These are phyloP conservation scores for Cottoperca gobio DNA, from an alignment of 2,797 vertebrate genomes.

Conservation along the genomic window DNA sequence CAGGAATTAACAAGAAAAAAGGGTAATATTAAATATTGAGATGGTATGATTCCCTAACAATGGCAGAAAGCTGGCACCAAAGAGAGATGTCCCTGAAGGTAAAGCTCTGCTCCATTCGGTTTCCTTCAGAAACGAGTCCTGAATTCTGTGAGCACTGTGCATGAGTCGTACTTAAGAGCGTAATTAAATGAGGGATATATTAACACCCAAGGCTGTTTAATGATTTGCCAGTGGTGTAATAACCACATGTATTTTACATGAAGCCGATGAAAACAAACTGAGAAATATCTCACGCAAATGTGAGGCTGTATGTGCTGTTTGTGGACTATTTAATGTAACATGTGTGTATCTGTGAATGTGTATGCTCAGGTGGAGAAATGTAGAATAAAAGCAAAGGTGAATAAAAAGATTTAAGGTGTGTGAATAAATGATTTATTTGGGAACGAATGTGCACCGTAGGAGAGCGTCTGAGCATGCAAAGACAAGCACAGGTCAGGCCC, in stretches of 20 bases:
- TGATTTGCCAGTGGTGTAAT: constrained; percentile 17
- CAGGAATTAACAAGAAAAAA: constrained; percentile 35
- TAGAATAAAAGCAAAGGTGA: neutral
- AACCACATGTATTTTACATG: constrained; percentile 10
- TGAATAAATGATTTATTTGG: neutral
- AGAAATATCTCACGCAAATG: constrained; percentile 8
- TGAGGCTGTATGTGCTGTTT: neutral
- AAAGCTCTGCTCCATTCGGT: constrained; percentile 11
- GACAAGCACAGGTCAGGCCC: neutral
- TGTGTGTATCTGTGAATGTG: neutral
- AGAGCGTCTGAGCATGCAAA: neutral
- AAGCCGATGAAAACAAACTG: neutral
- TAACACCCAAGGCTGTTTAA: constrained; percentile 32
- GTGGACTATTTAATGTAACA: no score
- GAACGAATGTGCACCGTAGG: neutral
- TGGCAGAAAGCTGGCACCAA: constrained; percentile 17
- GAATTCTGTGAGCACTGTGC: constrained; percentile 5
- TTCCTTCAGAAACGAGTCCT: constrained; percentile 16
- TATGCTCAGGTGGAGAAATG: neutral
- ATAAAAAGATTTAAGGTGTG: neutral
- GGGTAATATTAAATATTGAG: constrained; percentile 37
- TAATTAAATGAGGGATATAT: constrained; percentile 41
- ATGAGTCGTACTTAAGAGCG: constrained; percentile 3
- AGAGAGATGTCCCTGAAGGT: constrained; percentile 30
- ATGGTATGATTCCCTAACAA: constrained; percentile 20